These are phyloP conservation scores for Onychomys leucogaster DNA, from an alignment of 2,797 vertebrate genomes.

Conservation along the genomic window DNA sequence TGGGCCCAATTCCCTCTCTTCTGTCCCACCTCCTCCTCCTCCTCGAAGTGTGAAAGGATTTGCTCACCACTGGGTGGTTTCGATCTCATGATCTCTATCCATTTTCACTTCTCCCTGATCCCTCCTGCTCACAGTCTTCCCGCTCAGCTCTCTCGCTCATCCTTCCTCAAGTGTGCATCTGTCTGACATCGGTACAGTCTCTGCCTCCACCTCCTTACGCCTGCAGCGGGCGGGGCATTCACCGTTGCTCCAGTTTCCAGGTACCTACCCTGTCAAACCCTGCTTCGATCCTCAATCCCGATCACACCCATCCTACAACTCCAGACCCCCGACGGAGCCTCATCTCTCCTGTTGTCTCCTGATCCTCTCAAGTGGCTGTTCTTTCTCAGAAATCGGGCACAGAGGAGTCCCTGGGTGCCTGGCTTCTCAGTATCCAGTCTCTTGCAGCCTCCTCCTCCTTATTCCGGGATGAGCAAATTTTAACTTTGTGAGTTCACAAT, in stretches of 20 bases:
- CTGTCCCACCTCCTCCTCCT: not conserved
- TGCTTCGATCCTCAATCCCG: fast-evolving
- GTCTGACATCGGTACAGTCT: fast-evolving
- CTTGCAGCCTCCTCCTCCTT: not conserved
- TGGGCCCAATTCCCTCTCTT: not conserved
- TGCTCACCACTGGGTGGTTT: not conserved
- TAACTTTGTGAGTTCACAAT: not conserved
- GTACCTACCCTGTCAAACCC: too few relatives aligned
- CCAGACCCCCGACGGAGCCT: fast-evolving
- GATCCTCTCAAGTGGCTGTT: not conserved
- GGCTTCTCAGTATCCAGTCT: not conserved
- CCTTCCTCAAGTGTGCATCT: not conserved
- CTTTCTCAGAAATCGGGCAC: not conserved
- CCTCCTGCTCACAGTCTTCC: not conserved
- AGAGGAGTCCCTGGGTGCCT: not conserved
- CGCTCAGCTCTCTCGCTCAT: not conserved
- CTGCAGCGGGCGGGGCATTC: fast-evolving
- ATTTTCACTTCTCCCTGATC: not conserved
- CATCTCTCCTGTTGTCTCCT: not conserved
- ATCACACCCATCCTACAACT: not conserved
- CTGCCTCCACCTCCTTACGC: fast-evolving
- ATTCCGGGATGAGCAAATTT: not conserved
- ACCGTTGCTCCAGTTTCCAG: not conserved
- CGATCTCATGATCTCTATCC: not conserved
- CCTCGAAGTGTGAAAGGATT: not conserved